Evolutionary conservation across 2,888 invertebrate genomes (phyloP).

Genomic region (Hofmannophila pseudospretella): DNA sequence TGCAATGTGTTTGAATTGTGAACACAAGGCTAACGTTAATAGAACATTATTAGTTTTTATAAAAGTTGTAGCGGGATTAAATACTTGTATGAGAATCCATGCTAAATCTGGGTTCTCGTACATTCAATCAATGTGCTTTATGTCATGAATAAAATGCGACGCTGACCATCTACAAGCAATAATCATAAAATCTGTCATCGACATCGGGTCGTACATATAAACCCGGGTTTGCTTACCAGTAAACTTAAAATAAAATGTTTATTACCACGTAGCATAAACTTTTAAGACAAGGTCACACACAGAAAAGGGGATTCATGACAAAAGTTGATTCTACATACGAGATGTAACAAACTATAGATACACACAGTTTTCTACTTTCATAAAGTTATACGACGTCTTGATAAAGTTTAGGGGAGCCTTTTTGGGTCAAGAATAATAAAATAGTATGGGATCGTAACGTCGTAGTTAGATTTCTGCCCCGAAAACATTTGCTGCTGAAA

Average conservation of each 20-base stretch:
- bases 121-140: conserved; percentile 13
- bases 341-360: conserved; percentile 38
- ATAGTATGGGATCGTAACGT: conserved; percentile 12
- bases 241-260: conserved; percentile 57
- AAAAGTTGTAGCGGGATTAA: background rate
- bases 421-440: conserved; percentile 44
- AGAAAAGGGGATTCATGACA: conserved; percentile 49
- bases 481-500: conserved; percentile 8
- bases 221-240: conserved; percentile 45
- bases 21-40: conserved; percentile 10
- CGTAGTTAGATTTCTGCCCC: background rate
- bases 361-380: conserved; percentile 46
- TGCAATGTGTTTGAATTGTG: conserved; percentile 12
- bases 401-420: conserved; percentile 48
- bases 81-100: background rate
- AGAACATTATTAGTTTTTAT: conserved; percentile 5
- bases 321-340: conserved; percentile 37
- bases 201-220: conserved; percentile 34
- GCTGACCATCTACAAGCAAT: conserved; percentile 31
- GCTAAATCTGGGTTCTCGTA: background rate
- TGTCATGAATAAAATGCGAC: conserved; percentile 22
- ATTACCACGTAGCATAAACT: conserved; percentile 47
- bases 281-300: conserved; percentile 47
- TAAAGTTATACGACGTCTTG: conserved; percentile 46
- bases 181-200: conserved; percentile 46